Percentiles rank a stretch among this genome's conserved stretches.
Conservation (phyloP, 2,888 invertebrate genomes). For the Drosophila gaucha region DNA sequence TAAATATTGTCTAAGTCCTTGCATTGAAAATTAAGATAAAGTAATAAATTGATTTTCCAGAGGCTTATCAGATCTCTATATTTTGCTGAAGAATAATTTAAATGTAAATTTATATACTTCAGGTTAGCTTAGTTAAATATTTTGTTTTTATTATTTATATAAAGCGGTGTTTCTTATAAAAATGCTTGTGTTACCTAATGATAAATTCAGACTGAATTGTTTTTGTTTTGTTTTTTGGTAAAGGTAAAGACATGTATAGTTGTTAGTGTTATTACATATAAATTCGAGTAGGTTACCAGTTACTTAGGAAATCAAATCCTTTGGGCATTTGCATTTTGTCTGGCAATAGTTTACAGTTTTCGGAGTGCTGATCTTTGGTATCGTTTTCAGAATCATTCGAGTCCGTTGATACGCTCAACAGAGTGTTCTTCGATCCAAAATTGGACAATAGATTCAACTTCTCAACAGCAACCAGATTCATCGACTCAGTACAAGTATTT, state of each 20-base stretch:
- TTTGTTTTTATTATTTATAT: conserved; percentile 1
- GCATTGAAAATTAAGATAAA: no score
- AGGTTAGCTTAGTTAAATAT: no score
- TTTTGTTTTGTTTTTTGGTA: conserved; percentile 14
- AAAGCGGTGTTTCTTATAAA: conserved; percentile 1
- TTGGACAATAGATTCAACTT: conserved; percentile 22
- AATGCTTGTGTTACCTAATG: background rate
- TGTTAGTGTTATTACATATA: conserved; percentile 6
- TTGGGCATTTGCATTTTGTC: conserved; percentile 62
- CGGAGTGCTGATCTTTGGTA: conserved; percentile 49
- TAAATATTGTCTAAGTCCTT: no score
- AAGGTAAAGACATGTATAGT: conserved; percentile 14
- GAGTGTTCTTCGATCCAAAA: conserved; percentile 38
- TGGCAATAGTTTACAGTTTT: conserved; percentile 46
- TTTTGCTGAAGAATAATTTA: background rate
- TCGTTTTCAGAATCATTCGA: conserved; percentile 56
- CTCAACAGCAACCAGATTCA: conserved; percentile 15
- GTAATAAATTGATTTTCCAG: no score
- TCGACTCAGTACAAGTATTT: background rate
- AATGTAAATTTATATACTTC: background rate
- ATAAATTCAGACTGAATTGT: conserved; percentile 23
- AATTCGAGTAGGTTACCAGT: conserved; percentile 39
- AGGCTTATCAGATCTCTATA: no score
- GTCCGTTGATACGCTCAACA: conserved; percentile 29
- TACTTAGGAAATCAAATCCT: conserved; percentile 59